These are phyloP conservation scores for Contarinia nasturtii DNA, from an alignment of 1,140 invertebrate species.

Conservation along the genomic window DNA sequence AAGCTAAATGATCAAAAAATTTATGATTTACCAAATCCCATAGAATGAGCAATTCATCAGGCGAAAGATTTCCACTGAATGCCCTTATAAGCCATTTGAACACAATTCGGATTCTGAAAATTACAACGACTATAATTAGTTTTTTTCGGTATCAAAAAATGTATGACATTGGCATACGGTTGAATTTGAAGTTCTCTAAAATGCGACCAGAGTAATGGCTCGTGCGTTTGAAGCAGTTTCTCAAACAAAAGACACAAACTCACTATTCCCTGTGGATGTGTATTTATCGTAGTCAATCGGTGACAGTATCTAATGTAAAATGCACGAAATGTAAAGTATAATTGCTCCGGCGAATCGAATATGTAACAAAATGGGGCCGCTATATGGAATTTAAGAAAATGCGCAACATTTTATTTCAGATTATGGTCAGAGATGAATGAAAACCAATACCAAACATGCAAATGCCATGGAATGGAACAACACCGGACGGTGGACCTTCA, in stretches of 20 bases:
- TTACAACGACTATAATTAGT: slow-evolving; percentile 8
- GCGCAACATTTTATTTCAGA: not conserved
- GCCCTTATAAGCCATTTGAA: slow-evolving; percentile 92
- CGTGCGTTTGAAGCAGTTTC: slow-evolving; percentile 72
- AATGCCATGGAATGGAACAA: slow-evolving; percentile 93
- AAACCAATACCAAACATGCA: slow-evolving; percentile 72
- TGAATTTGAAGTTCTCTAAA: slow-evolving; percentile 71
- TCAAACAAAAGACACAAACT: slow-evolving; percentile 72
- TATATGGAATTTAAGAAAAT: slow-evolving; percentile 24
- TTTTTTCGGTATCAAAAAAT: too few relatives aligned
- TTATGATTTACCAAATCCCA: slow-evolving; percentile 56
- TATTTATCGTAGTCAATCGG: slow-evolving; percentile 75
- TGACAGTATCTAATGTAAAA: slow-evolving; percentile 87
- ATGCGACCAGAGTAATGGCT: slow-evolving; percentile 78
- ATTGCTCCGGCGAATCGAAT: slow-evolving; percentile 66
- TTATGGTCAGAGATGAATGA: not conserved
- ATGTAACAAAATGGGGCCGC: slow-evolving; percentile 89
- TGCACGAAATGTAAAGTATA: slow-evolving; percentile 80
- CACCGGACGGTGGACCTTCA: slow-evolving; percentile 67
- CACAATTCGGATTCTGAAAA: slow-evolving; percentile 59
- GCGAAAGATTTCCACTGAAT: slow-evolving; percentile 82
- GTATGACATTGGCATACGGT: slow-evolving; percentile 47
- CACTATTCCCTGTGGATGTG: slow-evolving; percentile 72
- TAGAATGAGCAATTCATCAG: slow-evolving; percentile 74
- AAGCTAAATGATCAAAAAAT: not conserved